These are phyloP conservation scores for Chorisops tibialis DNA, from an alignment of 2,888 invertebrate genomes.

Conservation along the genomic window DNA sequence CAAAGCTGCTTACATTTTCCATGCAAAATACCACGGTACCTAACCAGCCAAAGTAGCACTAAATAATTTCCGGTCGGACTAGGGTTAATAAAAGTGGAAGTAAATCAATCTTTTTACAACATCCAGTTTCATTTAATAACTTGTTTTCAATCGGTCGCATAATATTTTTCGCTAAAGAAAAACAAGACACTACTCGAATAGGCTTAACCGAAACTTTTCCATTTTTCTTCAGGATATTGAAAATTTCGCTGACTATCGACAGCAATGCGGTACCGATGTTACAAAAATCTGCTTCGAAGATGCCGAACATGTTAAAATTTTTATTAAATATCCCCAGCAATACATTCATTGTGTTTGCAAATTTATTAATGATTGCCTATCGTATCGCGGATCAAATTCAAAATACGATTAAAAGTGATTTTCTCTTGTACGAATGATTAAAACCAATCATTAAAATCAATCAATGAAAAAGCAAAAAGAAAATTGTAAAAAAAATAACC, in stretches of 20 bases:
- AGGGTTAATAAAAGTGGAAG: no score
- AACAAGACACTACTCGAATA: no score
- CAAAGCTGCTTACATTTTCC: no score
- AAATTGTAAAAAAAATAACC: not conserved
- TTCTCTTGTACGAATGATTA: no score
- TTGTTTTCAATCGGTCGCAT: no score
- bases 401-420: conserved; percentile 24
- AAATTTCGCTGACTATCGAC: conserved; percentile 60
- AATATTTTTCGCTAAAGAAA: no score
- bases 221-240: conserved; percentile 58
- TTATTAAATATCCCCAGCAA: conserved; percentile 60
- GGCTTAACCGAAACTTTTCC: not conserved
- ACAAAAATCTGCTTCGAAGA: conserved; percentile 63
- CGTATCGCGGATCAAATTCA: conserved; percentile 26
- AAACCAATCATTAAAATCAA: not conserved
- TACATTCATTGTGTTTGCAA: conserved; percentile 60
- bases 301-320: conserved; percentile 74
- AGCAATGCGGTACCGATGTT: conserved; percentile 60
- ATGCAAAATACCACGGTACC: no score
- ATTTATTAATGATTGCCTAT: conserved; percentile 60
- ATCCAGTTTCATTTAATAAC: no score
- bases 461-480: not conserved
- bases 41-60: no score
- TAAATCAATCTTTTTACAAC: no score
- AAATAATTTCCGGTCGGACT: no score